Evolutionary conservation across 2,113 vertebrate genomes (phyloP).

Genomic region (Lophotis ruficrista): DNA sequence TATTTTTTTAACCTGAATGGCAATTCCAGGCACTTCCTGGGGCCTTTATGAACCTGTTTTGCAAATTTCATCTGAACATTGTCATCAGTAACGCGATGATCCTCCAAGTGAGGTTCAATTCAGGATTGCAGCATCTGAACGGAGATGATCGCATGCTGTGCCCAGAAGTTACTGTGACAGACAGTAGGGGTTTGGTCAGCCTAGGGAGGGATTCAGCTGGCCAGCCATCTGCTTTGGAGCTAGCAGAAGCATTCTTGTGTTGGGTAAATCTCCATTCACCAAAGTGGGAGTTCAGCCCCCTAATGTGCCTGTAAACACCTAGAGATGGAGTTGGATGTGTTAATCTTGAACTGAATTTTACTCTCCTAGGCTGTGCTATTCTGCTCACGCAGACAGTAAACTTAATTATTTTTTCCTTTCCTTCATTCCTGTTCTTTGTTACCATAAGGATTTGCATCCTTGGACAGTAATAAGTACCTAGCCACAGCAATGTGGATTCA

Average conservation of each 20-base stretch:
- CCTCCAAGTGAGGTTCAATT: neutral
- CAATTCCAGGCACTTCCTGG: neutral
- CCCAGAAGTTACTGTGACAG: neutral
- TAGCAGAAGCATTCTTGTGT: neutral
- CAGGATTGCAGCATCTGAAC: neutral
- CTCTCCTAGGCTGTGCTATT: neutral
- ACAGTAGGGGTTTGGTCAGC: neutral
- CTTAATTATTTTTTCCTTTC: neutral
- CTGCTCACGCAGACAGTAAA: accelerated
- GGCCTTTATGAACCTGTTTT: neutral
- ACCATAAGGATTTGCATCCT: neutral
- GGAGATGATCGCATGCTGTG: neutral
- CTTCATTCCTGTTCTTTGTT: neutral
- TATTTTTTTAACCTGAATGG: neutral
- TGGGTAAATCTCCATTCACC: neutral
- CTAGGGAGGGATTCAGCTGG: neutral
- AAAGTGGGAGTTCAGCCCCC: neutral
- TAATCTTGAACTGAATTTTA: neutral
- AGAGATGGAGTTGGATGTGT: neutral
- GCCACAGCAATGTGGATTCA: neutral
- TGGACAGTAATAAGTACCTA: neutral
- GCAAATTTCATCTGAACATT: neutral
- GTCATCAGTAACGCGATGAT: neutral
- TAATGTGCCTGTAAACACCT: neutral
- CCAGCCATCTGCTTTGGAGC: neutral